A percentile compares a stretch with the other conserved stretches of the same genome.
Evolutionary conservation across 1,140 invertebrate genomes (phyloP).

Genomic region (Diprion similis): DNA sequence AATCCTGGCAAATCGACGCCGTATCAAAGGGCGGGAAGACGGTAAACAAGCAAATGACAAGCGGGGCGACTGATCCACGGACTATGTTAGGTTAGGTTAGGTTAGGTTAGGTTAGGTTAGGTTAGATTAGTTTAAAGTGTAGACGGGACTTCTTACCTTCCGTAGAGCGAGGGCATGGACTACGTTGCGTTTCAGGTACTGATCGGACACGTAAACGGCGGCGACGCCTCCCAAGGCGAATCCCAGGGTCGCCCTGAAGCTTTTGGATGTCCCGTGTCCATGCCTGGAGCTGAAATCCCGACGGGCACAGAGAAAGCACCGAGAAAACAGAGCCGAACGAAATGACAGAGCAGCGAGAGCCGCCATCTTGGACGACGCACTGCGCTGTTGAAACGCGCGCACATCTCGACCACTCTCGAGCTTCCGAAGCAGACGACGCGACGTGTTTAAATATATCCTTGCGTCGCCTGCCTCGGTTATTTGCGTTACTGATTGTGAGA

Average conservation of each 20-base stretch:
- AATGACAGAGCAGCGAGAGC: slow-evolving; percentile 25
- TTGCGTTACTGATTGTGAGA: too few relatives aligned
- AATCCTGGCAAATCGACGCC: too few relatives aligned
- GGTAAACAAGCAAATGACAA: too few relatives aligned
- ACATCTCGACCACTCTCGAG: neutral
- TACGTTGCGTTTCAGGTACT: slow-evolving; percentile 27
- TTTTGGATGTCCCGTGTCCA: slow-evolving; percentile 8
- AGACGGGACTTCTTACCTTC: slow-evolving; percentile 35
- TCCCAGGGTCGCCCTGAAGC: slow-evolving; percentile 22
- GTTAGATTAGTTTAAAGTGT: too few relatives aligned
- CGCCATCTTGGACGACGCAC: slow-evolving; percentile 34
- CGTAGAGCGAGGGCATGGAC: slow-evolving; percentile 42
- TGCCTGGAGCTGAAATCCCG: slow-evolving; percentile 24
- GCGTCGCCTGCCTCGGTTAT: neutral
- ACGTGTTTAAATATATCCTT: slow-evolving; percentile 2
- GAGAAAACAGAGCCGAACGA: slow-evolving; percentile 15
- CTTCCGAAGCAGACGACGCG: too few relatives aligned
- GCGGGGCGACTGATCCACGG: too few relatives aligned
- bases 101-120: too few relatives aligned
- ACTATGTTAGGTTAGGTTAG: too few relatives aligned
- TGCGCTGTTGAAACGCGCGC: slow-evolving; percentile 1
- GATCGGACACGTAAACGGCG: slow-evolving; percentile 32
- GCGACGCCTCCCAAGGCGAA: slow-evolving; percentile 33
- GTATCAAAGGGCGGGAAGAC: too few relatives aligned
- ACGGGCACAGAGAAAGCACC: slow-evolving; percentile 25